These are phyloP conservation scores for Dipodomys merriami DNA, from an alignment of 2,113 vertebrate species.

Conservation along the genomic window DNA sequence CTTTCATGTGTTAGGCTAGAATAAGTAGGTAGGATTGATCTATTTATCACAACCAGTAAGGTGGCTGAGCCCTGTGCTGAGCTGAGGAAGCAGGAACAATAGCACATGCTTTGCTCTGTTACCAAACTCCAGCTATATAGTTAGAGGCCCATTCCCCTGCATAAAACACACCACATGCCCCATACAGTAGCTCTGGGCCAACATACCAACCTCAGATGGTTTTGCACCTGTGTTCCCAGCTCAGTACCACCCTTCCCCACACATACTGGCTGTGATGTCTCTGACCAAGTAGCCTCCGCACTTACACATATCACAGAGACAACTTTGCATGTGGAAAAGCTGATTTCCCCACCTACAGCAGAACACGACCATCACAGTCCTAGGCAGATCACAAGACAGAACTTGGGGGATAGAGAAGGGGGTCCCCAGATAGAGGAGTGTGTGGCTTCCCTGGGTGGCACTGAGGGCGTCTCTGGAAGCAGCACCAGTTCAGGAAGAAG, in stretches of 20 bases:
- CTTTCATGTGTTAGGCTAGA: background rate
- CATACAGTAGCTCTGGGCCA: background rate
- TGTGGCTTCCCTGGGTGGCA: conserved; percentile 32
- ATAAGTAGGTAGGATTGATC: background rate
- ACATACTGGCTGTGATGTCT: background rate
- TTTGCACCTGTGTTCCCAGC: background rate
- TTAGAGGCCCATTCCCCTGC: background rate
- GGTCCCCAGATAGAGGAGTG: conserved; percentile 14
- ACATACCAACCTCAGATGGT: background rate
- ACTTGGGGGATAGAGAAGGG: conserved; percentile 25
- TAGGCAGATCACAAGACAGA: background rate
- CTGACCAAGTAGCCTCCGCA: background rate
- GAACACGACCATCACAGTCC: conserved; percentile 44
- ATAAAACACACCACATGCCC: background rate
- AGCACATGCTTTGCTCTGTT: background rate
- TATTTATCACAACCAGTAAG: background rate
- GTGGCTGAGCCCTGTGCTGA: background rate
- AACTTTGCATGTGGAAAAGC: background rate
- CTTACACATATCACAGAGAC: background rate
- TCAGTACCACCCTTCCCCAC: background rate
- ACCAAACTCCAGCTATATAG: background rate
- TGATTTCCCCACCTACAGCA: background rate
- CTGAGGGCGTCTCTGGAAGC: conserved; percentile 53
- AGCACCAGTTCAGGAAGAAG: conserved; percentile 75
- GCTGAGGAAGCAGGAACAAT: too few species aligned